Evolutionary conservation across 2,888 invertebrate species (phyloP).

Genomic region (Mamestra brassicae): DNA sequence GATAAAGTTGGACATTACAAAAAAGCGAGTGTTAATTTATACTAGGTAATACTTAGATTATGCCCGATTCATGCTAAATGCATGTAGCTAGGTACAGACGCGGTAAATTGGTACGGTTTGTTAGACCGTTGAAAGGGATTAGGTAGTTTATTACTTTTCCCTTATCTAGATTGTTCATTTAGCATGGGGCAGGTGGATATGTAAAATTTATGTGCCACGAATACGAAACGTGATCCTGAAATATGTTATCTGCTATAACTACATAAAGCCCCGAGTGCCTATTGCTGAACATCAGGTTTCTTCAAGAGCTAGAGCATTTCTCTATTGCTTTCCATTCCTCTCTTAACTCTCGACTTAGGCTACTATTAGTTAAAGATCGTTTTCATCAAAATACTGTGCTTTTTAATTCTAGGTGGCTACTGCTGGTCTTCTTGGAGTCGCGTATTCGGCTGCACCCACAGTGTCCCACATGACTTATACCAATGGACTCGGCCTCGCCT

Average conservation of each 20-base stretch:
- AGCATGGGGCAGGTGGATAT: neutral
- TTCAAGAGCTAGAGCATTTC: neutral
- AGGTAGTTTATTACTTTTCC: neutral
- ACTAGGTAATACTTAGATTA: too few relatives aligned
- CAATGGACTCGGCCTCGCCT: conserved; percentile 90
- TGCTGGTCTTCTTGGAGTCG: conserved; percentile 90
- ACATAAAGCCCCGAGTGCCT: neutral
- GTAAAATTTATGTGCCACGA: neutral
- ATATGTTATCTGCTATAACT: neutral
- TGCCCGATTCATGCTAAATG: too few relatives aligned
- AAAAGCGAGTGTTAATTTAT: too few relatives aligned
- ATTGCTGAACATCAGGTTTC: neutral
- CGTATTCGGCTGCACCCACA: conserved; percentile 91
- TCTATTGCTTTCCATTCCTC: too few relatives aligned
- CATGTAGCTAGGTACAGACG: too few relatives aligned
- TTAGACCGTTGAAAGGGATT: neutral
- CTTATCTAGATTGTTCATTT: neutral
- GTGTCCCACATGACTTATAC: conserved; percentile 92
- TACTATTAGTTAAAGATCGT: neutral
- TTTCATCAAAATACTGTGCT: conserved; percentile 9
- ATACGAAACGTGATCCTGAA: neutral
- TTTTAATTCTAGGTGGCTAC: conserved; percentile 81
- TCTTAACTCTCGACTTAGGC: too few relatives aligned
- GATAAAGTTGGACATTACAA: too few relatives aligned
- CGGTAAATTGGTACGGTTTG: neutral